These are phyloP conservation scores for Leptarthrus brevirostris DNA, from an alignment of 2,888 invertebrate genomes.

Conservation along the genomic window DNA sequence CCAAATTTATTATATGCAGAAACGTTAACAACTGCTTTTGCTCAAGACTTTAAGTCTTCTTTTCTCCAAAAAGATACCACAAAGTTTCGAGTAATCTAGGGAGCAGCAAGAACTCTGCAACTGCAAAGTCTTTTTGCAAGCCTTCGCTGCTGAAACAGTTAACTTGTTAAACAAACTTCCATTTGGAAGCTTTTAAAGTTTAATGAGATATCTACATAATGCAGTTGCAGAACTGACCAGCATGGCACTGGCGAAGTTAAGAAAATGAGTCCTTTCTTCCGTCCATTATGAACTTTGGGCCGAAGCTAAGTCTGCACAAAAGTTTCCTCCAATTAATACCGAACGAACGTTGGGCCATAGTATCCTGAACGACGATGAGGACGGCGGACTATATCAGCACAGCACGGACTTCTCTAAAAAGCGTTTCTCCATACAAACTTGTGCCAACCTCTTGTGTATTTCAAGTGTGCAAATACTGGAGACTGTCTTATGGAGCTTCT, in stretches of 20 bases:
- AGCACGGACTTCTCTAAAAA: too few species aligned
- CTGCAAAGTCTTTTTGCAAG: background rate
- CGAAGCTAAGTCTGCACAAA: constrained; percentile 54
- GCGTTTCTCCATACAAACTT: background rate
- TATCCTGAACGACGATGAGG: background rate
- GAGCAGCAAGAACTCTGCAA: background rate
- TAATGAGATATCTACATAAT: constrained; percentile 48
- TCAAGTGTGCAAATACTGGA: constrained; percentile 41
- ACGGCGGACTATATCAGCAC: background rate
- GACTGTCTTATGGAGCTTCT: constrained; percentile 40
- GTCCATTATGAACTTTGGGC: constrained; percentile 52
- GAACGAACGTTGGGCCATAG: background rate
- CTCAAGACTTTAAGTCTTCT: too few species aligned
- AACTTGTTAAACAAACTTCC: constrained; percentile 49
- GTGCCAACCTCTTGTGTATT: constrained; percentile 39
- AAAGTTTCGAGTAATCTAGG: background rate
- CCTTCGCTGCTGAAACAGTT: constrained; percentile 27
- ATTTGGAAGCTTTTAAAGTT: constrained; percentile 50
- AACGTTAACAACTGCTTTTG: too few species aligned
- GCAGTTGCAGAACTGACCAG: background rate
- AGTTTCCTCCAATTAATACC: constrained; percentile 54
- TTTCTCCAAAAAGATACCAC: too few species aligned
- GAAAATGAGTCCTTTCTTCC: constrained; percentile 49
- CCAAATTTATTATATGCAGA: too few species aligned
- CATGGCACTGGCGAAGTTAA: constrained; percentile 43